These are phyloP conservation scores for Metacarcinus magister DNA, from an alignment of 2,888 invertebrate species.

Conservation along the genomic window DNA sequence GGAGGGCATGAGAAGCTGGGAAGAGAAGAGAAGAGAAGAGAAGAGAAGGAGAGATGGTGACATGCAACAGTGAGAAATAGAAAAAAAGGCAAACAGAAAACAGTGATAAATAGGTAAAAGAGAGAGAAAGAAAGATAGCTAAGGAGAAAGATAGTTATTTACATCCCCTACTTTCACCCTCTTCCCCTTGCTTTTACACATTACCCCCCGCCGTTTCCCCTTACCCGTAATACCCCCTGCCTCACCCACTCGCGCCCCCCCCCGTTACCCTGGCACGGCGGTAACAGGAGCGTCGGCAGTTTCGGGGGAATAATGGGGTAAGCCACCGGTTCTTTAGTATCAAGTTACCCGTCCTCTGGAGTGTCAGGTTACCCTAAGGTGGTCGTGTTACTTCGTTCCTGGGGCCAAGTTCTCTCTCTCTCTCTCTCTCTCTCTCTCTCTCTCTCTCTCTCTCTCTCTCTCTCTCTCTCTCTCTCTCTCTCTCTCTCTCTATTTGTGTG, in stretches of 20 bases:
- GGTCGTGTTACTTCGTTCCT: slow-evolving; percentile 55
- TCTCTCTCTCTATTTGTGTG: background rate
- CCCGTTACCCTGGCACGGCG: background rate
- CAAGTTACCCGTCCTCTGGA: slow-evolving; percentile 56
- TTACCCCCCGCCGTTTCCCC: background rate
- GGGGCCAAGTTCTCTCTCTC: background rate
- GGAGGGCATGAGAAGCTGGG: background rate
- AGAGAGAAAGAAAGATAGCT: background rate
- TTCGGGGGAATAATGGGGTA: slow-evolving; percentile 74
- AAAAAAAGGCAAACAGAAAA: background rate
- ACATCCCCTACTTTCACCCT: background rate
- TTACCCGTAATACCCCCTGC: background rate
- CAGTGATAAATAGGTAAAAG: background rate
- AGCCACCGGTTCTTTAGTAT: slow-evolving; percentile 75
- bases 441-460: background rate
- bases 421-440: slow-evolving; percentile 18
- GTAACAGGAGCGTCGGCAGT: slow-evolving; percentile 69
- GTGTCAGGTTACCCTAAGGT: slow-evolving; percentile 55
- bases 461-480: slow-evolving; percentile 40
- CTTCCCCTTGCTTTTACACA: background rate
- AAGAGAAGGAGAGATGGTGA: too few species aligned
- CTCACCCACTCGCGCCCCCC: background rate
- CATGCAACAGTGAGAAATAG: background rate
- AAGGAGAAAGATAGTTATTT: background rate
- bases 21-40: background rate